Evolutionary conservation across 1,140 invertebrate genomes (phyloP), one percentile per base, ranked within the genome.

Genomic region (Neotoxoptera formosana): DNA sequence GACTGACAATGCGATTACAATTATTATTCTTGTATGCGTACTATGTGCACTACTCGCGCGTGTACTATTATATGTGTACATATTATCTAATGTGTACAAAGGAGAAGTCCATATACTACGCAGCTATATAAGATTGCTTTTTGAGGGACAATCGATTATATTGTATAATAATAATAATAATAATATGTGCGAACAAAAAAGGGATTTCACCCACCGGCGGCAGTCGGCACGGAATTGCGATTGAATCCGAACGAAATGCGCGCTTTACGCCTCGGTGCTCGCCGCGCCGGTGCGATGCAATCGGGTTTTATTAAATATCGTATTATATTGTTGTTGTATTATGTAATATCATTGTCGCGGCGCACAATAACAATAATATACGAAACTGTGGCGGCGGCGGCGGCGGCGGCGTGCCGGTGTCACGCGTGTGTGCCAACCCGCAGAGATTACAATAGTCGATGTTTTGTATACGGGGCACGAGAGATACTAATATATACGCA

Each of bases 401-500:
- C n/a, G n/a, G n/a, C 60, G 30, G 60, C 6, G 30, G 11, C 41
- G 41, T 41, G 30, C n/a, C n/a, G 30, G 60, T 76, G 60, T 67
- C 60, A 67, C n/a, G 60, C 11, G 60, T 76, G 60, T n/a, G 60
- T 76, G n/a, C 60, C 60, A 76, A 76, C 60, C 60, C 60, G n/a
- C 60, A 76, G 60, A 76, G 60, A n/a, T 76, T n/a, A 76, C 60
- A 76, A 76, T 76, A 76, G 17, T 76, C n/a, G 60, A n/a, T 76
- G 60, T 76, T 76, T 76, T 76, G 60, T 76, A n/a, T 76, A 76
- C 60, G 60, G 60, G n/a, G 60, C 60, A 76, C 60, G 60, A 76
- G 60, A 76, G n/a, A 76, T n/a, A 76, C 60, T 76, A 76, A 76
- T 76, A 48, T n/a, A 76, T 76, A 76, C 60, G 60, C 60, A 76